A percentile compares a stretch with the other conserved stretches of the same genome.
Conservation (phyloP, 2,113 vertebrate genomes). For the Pholis gunnellus region DNA sequence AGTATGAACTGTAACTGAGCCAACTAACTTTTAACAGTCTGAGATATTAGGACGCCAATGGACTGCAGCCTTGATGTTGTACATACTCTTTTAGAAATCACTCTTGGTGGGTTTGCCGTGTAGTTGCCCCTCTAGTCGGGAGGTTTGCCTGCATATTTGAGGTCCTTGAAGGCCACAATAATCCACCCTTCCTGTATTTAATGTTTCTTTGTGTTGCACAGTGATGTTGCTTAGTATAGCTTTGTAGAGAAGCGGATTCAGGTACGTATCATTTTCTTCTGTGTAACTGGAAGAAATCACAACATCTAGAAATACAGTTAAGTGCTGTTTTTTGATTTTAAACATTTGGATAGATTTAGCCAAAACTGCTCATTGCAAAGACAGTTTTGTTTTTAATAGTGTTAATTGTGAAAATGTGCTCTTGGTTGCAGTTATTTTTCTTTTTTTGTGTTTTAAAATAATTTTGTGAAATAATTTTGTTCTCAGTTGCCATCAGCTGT, state of each 20-base stretch:
- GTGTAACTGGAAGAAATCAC: conserved; percentile 57
- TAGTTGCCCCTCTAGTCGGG: conserved; percentile 24
- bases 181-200: conserved; percentile 44
- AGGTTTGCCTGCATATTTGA: conserved; percentile 46
- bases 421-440: conserved; percentile 15
- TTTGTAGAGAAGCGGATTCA: conserved; percentile 44
- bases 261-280: conserved; percentile 39
- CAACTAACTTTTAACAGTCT: conserved; percentile 62
- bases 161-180: conserved; percentile 16
- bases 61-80: conserved; percentile 78
- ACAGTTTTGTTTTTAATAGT: conserved; percentile 44
- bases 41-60: conserved; percentile 51
- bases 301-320: not conserved
- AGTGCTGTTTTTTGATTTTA: conserved; percentile 9
- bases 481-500: conserved; percentile 31
- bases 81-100: conserved; percentile 56
- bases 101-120: conserved; percentile 29
- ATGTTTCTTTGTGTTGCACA: conserved; percentile 60
- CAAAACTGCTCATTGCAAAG: conserved; percentile 2
- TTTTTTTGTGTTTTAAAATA: conserved; percentile 9
- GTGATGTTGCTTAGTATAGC: conserved; percentile 53
- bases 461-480: conserved; percentile 35
- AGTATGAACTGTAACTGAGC: conserved; percentile 83
- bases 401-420: conserved; percentile 48
- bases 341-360: conserved; percentile 26